Conservation (phyloP, 2,888 invertebrate species). For the Norana najaformis region DNA sequence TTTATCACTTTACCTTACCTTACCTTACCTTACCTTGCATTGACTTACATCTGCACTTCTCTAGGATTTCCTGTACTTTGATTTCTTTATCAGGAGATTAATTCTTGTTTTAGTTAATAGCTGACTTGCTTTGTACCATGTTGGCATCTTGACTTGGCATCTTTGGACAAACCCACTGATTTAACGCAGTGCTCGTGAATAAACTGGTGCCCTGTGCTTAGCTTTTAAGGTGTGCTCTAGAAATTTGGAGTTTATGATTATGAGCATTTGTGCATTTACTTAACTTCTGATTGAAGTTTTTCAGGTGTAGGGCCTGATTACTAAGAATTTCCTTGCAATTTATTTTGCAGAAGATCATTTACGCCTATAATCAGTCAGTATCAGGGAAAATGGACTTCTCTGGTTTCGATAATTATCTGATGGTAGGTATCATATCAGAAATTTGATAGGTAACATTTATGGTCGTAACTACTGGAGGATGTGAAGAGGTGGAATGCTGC, state of each 20-base stretch:
- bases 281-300: not conserved
- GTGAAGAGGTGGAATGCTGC: no score
- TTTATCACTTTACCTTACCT: not conserved
- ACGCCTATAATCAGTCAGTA: not conserved
- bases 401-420: not conserved
- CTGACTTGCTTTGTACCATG: not conserved
- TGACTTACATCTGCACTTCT: not conserved
- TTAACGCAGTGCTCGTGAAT: no score
- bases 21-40: not conserved
- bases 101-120: not conserved
- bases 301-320: not conserved
- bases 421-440: not conserved
- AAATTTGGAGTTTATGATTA: no score
- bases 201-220: no score
- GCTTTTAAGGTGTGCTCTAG: no score
- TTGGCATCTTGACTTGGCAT: no score
- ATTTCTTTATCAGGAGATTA: not conserved
- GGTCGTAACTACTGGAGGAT: no score
- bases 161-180: no score
- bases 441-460: no score
- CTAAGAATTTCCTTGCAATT: not conserved
- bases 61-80: not conserved
- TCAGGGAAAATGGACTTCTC: not conserved
- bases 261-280: not conserved
- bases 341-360: not conserved